These are phyloP conservation scores for Ctenopoma kingsleyae DNA, from an alignment of 2,797 vertebrate species.

Conservation along the genomic window DNA sequence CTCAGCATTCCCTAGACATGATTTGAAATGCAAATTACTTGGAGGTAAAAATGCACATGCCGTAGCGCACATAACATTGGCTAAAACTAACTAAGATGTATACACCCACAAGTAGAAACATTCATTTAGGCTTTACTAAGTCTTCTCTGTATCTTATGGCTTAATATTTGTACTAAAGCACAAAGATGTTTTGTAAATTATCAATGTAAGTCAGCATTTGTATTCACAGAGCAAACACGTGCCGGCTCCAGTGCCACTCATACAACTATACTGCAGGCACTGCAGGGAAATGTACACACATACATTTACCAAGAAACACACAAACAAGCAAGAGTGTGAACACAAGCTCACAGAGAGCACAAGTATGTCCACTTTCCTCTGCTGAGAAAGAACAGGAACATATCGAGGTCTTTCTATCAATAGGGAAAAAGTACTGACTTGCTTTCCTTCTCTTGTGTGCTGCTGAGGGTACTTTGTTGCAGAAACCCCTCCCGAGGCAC, in stretches of 20 bases:
- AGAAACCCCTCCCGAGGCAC: constrained; percentile 46
- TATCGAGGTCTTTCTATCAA: constrained; percentile 35
- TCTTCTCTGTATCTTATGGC: not conserved
- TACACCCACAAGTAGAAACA: constrained; percentile 16
- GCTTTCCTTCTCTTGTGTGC: constrained; percentile 42
- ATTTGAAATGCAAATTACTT: constrained; percentile 55
- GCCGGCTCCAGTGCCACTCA: constrained; percentile 1
- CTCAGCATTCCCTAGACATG: constrained; percentile 25
- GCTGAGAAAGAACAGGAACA: constrained; percentile 47
- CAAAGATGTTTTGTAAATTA: constrained; percentile 31
- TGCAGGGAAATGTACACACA: constrained; percentile 17
- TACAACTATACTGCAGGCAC: constrained; percentile 20
- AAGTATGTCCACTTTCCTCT: constrained; percentile 24
- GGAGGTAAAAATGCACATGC: constrained; percentile 12
- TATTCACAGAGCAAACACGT: constrained; percentile 33
- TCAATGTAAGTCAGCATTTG: constrained; percentile 23
- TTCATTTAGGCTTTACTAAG: not conserved
- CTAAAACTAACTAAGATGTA: constrained; percentile 8
- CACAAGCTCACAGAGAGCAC: constrained; percentile 15
- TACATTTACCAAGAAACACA: not conserved
- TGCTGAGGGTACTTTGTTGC: constrained; percentile 36
- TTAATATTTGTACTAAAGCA: constrained; percentile 6
- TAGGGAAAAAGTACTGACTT: constrained; percentile 46
- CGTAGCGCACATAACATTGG: constrained; percentile 2
- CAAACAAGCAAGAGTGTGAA: not conserved